Base-by-base conservation (phyloP, 2,113 vertebrate species). In the Dunckerocampus dactyliophorus region DNA sequence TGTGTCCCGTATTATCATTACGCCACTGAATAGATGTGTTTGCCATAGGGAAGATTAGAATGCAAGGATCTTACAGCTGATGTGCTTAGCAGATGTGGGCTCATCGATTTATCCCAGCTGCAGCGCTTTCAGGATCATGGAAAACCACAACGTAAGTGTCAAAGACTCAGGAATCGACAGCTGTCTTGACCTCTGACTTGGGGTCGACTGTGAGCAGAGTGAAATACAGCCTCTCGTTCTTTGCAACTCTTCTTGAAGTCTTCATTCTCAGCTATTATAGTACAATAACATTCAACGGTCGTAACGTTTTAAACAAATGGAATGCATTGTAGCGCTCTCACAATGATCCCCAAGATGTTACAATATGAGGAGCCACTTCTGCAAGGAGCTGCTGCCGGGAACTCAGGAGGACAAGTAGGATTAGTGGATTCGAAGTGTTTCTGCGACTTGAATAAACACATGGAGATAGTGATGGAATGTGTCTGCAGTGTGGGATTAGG, bases 391-490 rank as follows among this genome's bases (percentile, higher is more conserved):
- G 65, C 65, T 56, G 24, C 68, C 56, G 65, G 51, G 59, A 50
- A 62, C 53, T 55, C 65, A 60, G 50, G 74, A 65, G 72, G 57
- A 58, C 79, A 62, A 84, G 78, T 69, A 65, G 79, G 84, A 87
- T 88, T 79, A 85, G 73, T 67, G 66, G 56, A 74, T 76, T 69
- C 73, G 49, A 81, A 86, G 77, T 82, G 84, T 85, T 82, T 79
- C 67, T 58, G 66, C 63, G 69, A 65, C 75, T 77, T 76, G 68
- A 69, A 80, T 80, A 86, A 87, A 83, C 78, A 83, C 75, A 56
- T 52, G 62, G 69, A 74, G 77, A 89, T 87, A 73, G 67, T 69
- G 74, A 34, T 78, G 81, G 84, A 88, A 84, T 87, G 85, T 69
- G 71, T 76, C 75, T 67, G 72, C 53, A 43, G 70, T 68, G 5